Evolutionary conservation across 2,797 vertebrate genomes (phyloP), one percentile per base, ranked within the genome.

Genomic region (Galago senegalensis): DNA sequence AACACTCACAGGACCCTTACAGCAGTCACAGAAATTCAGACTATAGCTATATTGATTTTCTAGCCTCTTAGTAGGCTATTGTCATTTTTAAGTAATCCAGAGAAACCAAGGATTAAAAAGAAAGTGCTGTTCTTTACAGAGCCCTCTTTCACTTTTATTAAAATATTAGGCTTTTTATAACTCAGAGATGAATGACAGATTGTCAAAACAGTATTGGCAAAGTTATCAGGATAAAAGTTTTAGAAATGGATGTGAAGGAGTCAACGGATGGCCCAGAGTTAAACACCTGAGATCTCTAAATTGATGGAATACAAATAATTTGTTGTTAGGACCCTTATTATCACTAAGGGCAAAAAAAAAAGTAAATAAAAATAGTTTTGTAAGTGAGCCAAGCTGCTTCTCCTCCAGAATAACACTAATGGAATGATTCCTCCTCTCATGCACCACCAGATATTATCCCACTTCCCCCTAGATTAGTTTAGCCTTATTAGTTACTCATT

Each of bases 281-380:
- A 88, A n/a, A 88, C 16, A 29, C 12, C 56, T 53, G 61, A 84
- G 56, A 29, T 79, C 5, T 49, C 46, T 79, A 89, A 75, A 49
- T 8, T 89, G 49, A 91, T 63, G 82, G 87, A 87, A 83, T 85
- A 49, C 61, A 86, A 81, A 72, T 34, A 72, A 72, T 56, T 4
- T 75, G 34, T 27, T 49, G 3, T 77, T 58, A 61, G 40, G 83
- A 79, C 1, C 46, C 49, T 61, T 37, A 14, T 13, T 73, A 67
- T 16, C 34, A 53, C 25, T 70, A 53, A 46, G n/a, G 2, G 31
- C 5, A 11, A 76, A 53, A 56, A 80, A 72, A 61, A 56, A 60
- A 56, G 7, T 73, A 40, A 76, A 53, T 63, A 84, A 58, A 20
- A 63, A 77, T 21, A 21, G 5, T 60, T 95, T 72, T 82, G 10